Evolutionary conservation across 2,888 invertebrate species (phyloP).

Genomic region (Dryocosmus kuriphilus): DNA sequence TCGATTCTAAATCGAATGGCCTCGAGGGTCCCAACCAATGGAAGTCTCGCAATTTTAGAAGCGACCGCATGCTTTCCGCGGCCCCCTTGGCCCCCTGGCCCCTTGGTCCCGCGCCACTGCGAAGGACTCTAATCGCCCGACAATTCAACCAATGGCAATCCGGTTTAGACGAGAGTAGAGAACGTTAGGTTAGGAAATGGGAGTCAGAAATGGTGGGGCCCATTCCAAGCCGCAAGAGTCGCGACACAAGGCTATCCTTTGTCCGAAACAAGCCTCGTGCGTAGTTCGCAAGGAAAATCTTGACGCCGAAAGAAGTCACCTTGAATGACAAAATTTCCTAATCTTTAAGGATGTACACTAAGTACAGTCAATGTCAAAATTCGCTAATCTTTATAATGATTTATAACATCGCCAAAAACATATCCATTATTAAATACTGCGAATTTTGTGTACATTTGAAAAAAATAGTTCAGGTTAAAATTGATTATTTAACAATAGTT

Average conservation of each 20-base stretch:
- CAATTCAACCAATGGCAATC: constrained; percentile 67
- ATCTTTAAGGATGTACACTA: no score
- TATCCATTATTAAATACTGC: no score
- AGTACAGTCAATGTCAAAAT: no score
- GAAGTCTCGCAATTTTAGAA: constrained; percentile 66
- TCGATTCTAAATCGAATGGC: constrained; percentile 74
- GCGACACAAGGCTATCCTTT: constrained; percentile 75
- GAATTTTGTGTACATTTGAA: no score
- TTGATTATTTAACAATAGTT: no score
- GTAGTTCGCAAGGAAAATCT: constrained; percentile 49
- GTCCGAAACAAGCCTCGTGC: constrained; percentile 71
- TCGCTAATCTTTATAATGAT: no score
- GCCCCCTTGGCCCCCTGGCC: constrained; percentile 52
- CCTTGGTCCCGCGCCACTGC: constrained; percentile 27
- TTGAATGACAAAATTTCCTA: constrained; percentile 43
- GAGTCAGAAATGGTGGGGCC: constrained; percentile 56
- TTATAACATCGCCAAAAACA: no score
- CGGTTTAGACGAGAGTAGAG: constrained; percentile 65
- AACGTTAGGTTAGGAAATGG: constrained; percentile 66
- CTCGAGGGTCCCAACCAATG: constrained; percentile 71
- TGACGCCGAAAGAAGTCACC: constrained; percentile 50
- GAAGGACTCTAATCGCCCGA: constrained; percentile 60
- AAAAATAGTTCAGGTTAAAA: no score
- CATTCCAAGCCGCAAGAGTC: constrained; percentile 39
- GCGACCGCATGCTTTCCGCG: constrained; percentile 57